A percentile compares a stretch with the other conserved stretches of the same genome.
These are phyloP conservation scores for Myripristis jacobus DNA, from an alignment of 2,797 vertebrate species.

Conservation along the genomic window DNA sequence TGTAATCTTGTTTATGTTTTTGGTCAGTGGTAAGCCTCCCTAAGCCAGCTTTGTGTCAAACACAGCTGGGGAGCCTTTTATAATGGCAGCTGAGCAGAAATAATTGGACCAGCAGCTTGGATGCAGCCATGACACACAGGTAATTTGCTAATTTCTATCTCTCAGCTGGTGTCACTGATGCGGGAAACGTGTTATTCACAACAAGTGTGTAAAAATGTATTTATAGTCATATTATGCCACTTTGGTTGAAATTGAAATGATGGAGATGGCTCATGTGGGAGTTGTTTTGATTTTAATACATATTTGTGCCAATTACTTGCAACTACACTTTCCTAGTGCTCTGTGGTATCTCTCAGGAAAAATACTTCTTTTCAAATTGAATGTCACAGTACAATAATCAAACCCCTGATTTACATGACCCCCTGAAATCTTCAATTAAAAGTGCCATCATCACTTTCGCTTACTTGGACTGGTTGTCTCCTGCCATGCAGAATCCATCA, in stretches of 20 bases:
- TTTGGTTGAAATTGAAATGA: slow-evolving; percentile 29
- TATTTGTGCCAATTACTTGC: neutral
- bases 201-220: slow-evolving; percentile 61
- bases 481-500: slow-evolving; percentile 13
- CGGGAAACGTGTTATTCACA: slow-evolving; percentile 38
- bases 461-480: neutral
- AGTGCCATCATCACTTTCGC: neutral
- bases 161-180: slow-evolving; percentile 62
- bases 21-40: slow-evolving; percentile 70
- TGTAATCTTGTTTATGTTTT: slow-evolving; percentile 79
- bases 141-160: slow-evolving; percentile 81
- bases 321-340: neutral
- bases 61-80: slow-evolving; percentile 79
- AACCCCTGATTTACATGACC: neutral
- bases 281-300: no score
- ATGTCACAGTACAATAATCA: no score
- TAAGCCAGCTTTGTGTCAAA: slow-evolving; percentile 77
- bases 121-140: slow-evolving; percentile 76
- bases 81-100: slow-evolving; percentile 78
- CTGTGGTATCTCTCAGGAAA: neutral
- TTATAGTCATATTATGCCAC: slow-evolving; percentile 43
- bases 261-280: neutral
- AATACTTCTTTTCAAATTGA: no score
- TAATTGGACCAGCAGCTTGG: slow-evolving; percentile 79
- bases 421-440: slow-evolving; percentile 6